Percentiles rank a stretch among this genome's conserved stretches.
Conservation (phyloP, 2,888 invertebrate genomes). For the Polydrusus pterygomalis region DNA sequence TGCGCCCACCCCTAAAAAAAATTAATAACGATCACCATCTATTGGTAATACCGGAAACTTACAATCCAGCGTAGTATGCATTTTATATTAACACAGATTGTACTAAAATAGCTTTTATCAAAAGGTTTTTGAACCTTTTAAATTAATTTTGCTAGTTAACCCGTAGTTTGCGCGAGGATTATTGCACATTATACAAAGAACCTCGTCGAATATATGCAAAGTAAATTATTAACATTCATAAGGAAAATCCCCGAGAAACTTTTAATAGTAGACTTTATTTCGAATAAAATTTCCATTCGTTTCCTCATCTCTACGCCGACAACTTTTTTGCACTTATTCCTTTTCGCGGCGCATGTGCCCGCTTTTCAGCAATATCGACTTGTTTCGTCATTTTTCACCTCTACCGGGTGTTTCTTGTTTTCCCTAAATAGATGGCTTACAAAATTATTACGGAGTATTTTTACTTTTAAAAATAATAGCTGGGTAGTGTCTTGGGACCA, state of each 20-base stretch:
- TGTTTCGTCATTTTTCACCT: constrained; percentile 55
- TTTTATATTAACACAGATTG: too few species aligned
- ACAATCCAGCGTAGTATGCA: too few species aligned
- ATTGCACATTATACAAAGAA: constrained; percentile 69
- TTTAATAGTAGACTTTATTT: constrained; percentile 71
- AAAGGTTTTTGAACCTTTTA: constrained; percentile 28
- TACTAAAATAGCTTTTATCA: too few species aligned
- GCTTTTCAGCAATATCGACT: constrained; percentile 55
- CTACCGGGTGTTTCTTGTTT: constrained; percentile 39
- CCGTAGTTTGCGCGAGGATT: constrained; percentile 61
- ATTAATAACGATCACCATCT: too few species aligned
- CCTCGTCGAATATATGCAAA: constrained; percentile 69
- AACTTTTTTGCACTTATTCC: constrained; percentile 53
- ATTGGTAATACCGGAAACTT: too few species aligned
- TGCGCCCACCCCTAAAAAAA: too few species aligned
- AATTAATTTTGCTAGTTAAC: constrained; percentile 51
- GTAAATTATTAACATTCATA: constrained; percentile 73
- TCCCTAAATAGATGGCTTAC: too few species aligned
- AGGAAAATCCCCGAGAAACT: constrained; percentile 69
- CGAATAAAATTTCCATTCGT: constrained; percentile 72
- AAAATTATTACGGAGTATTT: too few species aligned
- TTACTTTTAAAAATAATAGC: too few species aligned
- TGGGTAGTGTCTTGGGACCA: too few species aligned
- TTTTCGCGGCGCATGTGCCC: constrained; percentile 54
- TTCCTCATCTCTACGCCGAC: constrained; percentile 53